Evolutionary conservation across 2,888 invertebrate species (phyloP).

Genomic region (Bursaphelenchus okinawaensis): DNA sequence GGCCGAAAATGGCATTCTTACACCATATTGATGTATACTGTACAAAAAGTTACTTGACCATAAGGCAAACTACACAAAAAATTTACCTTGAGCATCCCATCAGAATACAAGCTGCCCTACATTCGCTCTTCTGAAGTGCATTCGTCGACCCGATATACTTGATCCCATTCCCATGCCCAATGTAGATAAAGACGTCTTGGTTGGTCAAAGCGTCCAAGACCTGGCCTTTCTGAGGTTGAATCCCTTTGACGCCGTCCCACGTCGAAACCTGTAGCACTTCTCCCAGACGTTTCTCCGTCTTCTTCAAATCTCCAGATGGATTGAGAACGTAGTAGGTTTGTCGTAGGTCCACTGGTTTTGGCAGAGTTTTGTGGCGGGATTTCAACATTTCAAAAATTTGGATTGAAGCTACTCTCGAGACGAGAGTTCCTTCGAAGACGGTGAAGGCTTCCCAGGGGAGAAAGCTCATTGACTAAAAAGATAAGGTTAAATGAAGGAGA

Average conservation of each 20-base stretch:
- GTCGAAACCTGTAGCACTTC: constrained; percentile 33
- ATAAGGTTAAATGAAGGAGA: not conserved
- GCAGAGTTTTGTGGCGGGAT: constrained; percentile 21
- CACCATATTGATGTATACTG: too few species aligned
- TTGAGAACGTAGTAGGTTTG: constrained; percentile 49
- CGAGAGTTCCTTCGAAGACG: constrained; percentile 32
- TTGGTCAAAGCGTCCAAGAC: constrained; percentile 30
- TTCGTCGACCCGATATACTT: constrained; percentile 39
- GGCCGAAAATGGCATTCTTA: too few species aligned
- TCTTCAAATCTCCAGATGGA: constrained; percentile 44
- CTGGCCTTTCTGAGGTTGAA: constrained; percentile 25
- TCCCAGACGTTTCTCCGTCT: constrained; percentile 39
- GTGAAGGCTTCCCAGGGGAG: constrained; percentile 43
- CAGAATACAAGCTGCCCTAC: constrained; percentile 42
- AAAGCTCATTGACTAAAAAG: not conserved
- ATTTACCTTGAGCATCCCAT: constrained; percentile 50
- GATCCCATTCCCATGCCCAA: constrained; percentile 31
- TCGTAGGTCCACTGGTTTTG: constrained; percentile 35
- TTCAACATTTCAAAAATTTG: constrained; percentile 31
- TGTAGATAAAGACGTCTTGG: constrained; percentile 44
- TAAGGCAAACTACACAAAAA: constrained; percentile 18
- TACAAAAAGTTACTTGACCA: too few species aligned
- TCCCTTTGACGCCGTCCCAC: constrained; percentile 39
- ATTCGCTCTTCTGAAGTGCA: constrained; percentile 36
- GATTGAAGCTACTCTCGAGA: constrained; percentile 41